phyloP scores from a whole-genome alignment of 2,888 invertebrate species.

The Drosophila helvetica region DNA sequence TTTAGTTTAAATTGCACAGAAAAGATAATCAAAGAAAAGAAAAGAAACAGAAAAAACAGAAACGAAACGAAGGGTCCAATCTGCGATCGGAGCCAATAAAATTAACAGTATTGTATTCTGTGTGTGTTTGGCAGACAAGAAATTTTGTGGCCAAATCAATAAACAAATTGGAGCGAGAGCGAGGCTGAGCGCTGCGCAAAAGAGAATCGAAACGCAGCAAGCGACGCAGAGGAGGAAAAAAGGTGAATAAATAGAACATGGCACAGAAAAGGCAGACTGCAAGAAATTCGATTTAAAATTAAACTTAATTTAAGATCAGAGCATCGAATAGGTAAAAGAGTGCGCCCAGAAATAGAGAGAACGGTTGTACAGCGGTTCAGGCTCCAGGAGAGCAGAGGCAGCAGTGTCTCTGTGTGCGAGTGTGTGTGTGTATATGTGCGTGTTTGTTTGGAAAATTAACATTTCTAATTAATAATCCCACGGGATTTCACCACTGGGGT shows the following conservation, averaged over 20 bases:
- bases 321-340: constrained; percentile 1
- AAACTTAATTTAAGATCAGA: constrained; percentile 49
- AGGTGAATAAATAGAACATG: constrained; percentile 71
- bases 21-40: constrained; percentile 38
- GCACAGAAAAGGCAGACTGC: constrained; percentile 30
- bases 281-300: constrained; percentile 34
- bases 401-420: constrained; percentile 23
- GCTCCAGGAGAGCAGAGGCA: constrained; percentile 59
- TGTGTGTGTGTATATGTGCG: constrained; percentile 51
- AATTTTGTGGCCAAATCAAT: constrained; percentile 68
- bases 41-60: too few species aligned
- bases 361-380: constrained; percentile 10
- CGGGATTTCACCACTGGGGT: constrained; percentile 48
- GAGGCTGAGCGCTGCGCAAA: constrained; percentile 74
- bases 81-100: constrained; percentile 18
- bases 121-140: constrained; percentile 51
- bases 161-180: constrained; percentile 61
- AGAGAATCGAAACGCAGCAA: constrained; percentile 60
- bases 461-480: constrained; percentile 45
- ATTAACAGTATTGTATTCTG: constrained; percentile 60
- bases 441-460: constrained; percentile 72
- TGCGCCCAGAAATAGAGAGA: constrained; percentile 53
- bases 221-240: constrained; percentile 63
- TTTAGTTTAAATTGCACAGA: constrained; percentile 31
- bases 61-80: constrained; percentile 1